Evolutionary conservation across 1,140 invertebrate genomes (phyloP).

Genomic region (Pachypsylla venusta): DNA sequence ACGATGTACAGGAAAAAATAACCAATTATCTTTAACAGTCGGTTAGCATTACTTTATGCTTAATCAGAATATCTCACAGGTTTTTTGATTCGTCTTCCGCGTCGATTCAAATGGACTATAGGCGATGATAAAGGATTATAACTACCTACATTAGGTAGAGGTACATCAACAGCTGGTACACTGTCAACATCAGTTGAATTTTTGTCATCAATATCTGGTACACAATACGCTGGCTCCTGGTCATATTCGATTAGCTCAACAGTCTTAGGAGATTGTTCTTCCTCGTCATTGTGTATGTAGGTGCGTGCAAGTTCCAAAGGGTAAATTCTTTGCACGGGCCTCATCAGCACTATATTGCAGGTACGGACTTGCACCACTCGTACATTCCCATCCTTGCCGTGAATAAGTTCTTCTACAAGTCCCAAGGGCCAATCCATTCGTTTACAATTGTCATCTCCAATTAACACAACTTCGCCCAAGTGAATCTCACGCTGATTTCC

Average conservation of each 20-base stretch:
- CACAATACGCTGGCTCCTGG: neutral
- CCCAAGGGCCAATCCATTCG: slow-evolving; percentile 11
- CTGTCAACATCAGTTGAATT: neutral
- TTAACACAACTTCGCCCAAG: slow-evolving; percentile 10
- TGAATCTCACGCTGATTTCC: neutral
- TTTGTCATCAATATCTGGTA: neutral
- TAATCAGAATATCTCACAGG: no score
- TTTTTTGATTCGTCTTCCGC: neutral
- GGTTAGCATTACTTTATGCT: no score
- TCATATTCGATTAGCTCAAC: neutral
- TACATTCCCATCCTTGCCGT: neutral
- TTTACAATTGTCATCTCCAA: slow-evolving; percentile 9
- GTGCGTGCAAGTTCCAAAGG: neutral
- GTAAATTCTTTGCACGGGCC: neutral
- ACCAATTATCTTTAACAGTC: no score
- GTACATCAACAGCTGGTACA: neutral
- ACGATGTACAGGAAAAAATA: no score
- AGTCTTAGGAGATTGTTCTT: no score
- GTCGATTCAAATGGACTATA: neutral
- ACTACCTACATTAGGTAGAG: neutral
- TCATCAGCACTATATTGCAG: neutral
- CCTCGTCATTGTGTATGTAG: no score
- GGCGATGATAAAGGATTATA: neutral
- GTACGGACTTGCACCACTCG: neutral
- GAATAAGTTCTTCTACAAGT: neutral